phyloP scores from a whole-genome alignment of 2,888 invertebrate genomes.

The Nomada ferruginata region DNA sequence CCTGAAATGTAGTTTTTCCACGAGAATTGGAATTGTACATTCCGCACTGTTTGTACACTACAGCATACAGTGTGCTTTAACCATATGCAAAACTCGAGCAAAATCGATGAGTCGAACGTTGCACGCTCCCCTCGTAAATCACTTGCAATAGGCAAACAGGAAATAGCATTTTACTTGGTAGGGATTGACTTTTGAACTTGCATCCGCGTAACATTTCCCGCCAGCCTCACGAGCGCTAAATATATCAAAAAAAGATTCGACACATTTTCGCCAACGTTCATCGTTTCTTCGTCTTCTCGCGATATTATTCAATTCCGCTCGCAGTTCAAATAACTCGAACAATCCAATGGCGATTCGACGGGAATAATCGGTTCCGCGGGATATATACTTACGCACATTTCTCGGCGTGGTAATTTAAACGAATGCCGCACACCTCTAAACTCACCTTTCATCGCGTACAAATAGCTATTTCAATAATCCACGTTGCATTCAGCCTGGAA shows the following conservation, averaged over 20 bases:
- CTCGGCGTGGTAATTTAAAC: constrained; percentile 17
- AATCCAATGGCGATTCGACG: background rate
- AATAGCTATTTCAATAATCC: constrained; percentile 27
- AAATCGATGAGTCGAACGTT: constrained; percentile 25
- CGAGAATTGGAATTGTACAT: background rate
- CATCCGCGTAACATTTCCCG: background rate
- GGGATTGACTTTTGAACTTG: constrained; percentile 3
- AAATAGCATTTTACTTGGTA: constrained; percentile 21
- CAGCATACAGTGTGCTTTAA: background rate
- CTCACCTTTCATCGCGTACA: background rate
- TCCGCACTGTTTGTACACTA: background rate
- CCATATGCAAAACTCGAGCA: constrained; percentile 14
- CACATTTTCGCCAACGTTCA: background rate
- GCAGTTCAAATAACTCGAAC: background rate
- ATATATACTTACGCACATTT: background rate
- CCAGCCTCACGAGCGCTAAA: background rate
- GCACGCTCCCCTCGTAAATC: constrained; percentile 27
- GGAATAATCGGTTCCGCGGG: background rate
- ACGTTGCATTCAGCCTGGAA: background rate
- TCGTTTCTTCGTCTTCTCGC: background rate
- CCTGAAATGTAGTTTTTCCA: background rate
- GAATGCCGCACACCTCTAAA: background rate
- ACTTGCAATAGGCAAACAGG: constrained; percentile 18
- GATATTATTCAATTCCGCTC: background rate
- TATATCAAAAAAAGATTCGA: background rate